phyloP scores from a whole-genome alignment of 2,888 invertebrate species.

The Cetonia aurata region DNA sequence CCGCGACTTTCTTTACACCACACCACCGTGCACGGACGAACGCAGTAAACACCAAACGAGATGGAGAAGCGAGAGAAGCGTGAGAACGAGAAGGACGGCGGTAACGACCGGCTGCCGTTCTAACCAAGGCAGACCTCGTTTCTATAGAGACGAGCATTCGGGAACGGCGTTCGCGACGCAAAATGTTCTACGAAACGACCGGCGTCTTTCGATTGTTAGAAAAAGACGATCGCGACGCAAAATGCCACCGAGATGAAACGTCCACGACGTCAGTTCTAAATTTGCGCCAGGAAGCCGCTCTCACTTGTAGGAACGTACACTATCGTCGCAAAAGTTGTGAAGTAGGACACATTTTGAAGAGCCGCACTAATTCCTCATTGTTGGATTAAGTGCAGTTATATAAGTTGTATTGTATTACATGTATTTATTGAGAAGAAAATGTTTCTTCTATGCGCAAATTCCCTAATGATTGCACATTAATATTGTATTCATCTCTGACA shows the following conservation, averaged over 20 bases:
- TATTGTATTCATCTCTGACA: too few relatives aligned
- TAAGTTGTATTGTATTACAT: too few relatives aligned
- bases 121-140: conserved; percentile 54
- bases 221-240: conserved; percentile 38
- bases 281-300: conserved; percentile 29
- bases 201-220: conserved; percentile 29
- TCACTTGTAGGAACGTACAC: conserved; percentile 14
- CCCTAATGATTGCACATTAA: too few relatives aligned
- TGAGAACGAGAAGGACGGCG: conserved; percentile 51
- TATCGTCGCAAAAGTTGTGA: too few relatives aligned
- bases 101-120: conserved; percentile 52
- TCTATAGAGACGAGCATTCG: conserved; percentile 42
- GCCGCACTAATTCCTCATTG: too few relatives aligned
- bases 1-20: conserved; percentile 54
- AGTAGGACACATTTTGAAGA: too few relatives aligned
- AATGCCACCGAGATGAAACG: conserved; percentile 26
- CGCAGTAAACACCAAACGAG: conserved; percentile 55
- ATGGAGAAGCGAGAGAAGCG: conserved; percentile 46
- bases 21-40: conserved; percentile 46
- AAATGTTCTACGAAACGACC: conserved; percentile 22
- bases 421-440: too few relatives aligned
- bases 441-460: too few relatives aligned
- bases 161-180: conserved; percentile 34
- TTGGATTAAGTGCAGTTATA: too few relatives aligned
- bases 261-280: conserved; percentile 25